Conservation (phyloP, 2,888 invertebrate species). For the Thecophora atra region DNA sequence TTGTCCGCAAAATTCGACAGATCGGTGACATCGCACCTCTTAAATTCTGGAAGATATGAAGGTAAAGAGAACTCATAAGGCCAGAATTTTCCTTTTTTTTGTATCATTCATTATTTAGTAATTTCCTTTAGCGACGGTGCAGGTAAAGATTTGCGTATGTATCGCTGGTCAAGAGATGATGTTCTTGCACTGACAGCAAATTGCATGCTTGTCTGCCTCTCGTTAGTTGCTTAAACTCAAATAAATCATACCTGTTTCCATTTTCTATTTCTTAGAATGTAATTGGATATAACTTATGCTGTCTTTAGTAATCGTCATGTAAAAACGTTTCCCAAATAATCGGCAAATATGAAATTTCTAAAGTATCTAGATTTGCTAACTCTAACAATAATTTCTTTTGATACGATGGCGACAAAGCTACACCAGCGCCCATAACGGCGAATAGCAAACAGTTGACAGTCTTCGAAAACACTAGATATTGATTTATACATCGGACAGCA, state of each 20-base stretch:
- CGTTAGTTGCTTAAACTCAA: not conserved
- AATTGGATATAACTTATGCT: slow-evolving; percentile 8
- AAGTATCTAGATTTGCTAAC: no score
- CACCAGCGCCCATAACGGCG: slow-evolving; percentile 21
- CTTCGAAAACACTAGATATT: not conserved
- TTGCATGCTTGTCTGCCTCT: not conserved
- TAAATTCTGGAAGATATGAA: slow-evolving; percentile 66
- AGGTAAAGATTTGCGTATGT: slow-evolving; percentile 3
- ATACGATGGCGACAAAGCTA: slow-evolving; percentile 6
- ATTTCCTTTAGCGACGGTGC: no score
- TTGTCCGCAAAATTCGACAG: slow-evolving; percentile 66
- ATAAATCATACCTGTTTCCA: slow-evolving; percentile 21
- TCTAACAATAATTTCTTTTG: no score
- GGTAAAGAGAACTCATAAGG: not conserved
- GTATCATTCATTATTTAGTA: no score
- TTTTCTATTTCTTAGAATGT: slow-evolving; percentile 8
- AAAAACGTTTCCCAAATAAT: slow-evolving; percentile 5
- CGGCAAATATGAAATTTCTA: no score
- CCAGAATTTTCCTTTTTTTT: no score
- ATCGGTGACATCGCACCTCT: slow-evolving; percentile 68
- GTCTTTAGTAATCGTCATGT: slow-evolving; percentile 11
- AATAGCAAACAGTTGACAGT: slow-evolving; percentile 17
- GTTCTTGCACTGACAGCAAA: no score
- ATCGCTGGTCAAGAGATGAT: not conserved
- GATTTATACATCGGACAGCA: not conserved